Conservation (phyloP, 2,113 vertebrate genomes). For the Athene noctua region DNA sequence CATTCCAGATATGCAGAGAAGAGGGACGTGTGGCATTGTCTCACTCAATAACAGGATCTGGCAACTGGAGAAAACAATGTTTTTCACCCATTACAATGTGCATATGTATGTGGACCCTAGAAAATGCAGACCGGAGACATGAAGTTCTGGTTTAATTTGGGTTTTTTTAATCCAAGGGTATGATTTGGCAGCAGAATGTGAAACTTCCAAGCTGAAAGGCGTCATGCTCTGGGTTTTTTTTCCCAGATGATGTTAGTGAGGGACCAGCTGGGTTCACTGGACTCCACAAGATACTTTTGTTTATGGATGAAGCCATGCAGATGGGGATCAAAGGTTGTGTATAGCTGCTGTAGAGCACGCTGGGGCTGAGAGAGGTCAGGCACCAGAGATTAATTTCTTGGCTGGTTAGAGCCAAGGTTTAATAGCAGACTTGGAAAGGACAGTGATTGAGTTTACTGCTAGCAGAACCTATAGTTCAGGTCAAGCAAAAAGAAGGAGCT, state of each 20-base stretch:
- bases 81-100: not conserved
- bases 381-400: slow-evolving; percentile 66
- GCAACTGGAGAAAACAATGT: not conserved
- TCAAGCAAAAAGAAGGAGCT: slow-evolving; percentile 43
- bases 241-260: not conserved
- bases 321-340: slow-evolving; percentile 43
- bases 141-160: not conserved
- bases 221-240: not conserved
- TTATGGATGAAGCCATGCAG: slow-evolving; percentile 63
- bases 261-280: not conserved
- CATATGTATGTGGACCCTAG: not conserved
- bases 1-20: not conserved
- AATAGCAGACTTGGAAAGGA: slow-evolving; percentile 69
- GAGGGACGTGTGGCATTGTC: not conserved
- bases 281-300: slow-evolving; percentile 26
- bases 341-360: slow-evolving; percentile 48
- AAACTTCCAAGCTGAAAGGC: not conserved
- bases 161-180: not conserved
- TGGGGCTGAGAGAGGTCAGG: slow-evolving; percentile 45
- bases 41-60: not conserved
- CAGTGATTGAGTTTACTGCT: slow-evolving; percentile 70
- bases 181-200: not conserved
- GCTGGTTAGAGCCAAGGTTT: slow-evolving; percentile 71
- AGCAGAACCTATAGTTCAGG: slow-evolving; percentile 41
- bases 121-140: not conserved